These are phyloP conservation scores for Crotalus helleri DNA, from an alignment of 2,113 vertebrate genomes.

Conservation along the genomic window DNA sequence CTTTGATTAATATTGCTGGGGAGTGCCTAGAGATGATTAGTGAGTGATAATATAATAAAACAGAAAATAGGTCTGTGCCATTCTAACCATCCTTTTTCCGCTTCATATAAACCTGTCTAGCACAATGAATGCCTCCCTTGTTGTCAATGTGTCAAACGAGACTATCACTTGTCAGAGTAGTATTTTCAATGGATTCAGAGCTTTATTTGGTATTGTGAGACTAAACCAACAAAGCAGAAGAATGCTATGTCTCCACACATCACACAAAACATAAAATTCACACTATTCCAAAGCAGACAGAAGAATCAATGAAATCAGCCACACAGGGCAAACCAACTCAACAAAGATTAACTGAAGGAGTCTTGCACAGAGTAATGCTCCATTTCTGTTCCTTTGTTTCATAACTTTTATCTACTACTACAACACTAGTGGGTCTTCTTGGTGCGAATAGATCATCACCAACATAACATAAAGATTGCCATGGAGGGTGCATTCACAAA, in stretches of 20 bases:
- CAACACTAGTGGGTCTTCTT: neutral
- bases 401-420: neutral
- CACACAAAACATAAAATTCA: neutral
- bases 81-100: slow-evolving; percentile 55
- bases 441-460: neutral
- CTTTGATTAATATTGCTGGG: slow-evolving; percentile 66
- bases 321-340: neutral
- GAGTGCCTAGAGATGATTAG: slow-evolving; percentile 55
- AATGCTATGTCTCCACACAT: neutral
- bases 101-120: slow-evolving; percentile 58
- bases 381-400: neutral
- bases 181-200: neutral
- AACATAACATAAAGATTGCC: neutral
- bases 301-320: neutral
- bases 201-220: neutral
- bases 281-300: neutral
- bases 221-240: neutral
- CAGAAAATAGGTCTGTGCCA: slow-evolving; percentile 46
- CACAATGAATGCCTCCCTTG: slow-evolving; percentile 55
- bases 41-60: slow-evolving; percentile 62
- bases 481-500: neutral
- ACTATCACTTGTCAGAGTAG: slow-evolving; percentile 19
- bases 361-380: neutral
- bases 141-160: slow-evolving; percentile 46
- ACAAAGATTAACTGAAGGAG: neutral